Evolutionary conservation across 53 echinoderm and acorn worm species (phyloP).

Genomic region (Arbacia lixula): DNA sequence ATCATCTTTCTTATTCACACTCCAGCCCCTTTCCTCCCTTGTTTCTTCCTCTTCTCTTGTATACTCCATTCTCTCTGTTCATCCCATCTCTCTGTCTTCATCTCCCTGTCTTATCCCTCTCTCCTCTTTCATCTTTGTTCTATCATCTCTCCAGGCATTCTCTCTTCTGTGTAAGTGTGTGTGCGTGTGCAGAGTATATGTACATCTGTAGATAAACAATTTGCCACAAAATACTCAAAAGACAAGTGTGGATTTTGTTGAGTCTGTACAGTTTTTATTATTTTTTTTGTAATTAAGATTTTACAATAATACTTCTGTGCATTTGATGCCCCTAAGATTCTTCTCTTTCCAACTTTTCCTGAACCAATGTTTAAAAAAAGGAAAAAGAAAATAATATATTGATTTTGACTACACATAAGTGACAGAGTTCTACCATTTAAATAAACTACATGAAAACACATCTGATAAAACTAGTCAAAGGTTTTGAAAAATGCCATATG

Average conservation of each 20-base stretch:
- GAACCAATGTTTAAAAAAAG: constrained; percentile 29
- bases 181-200: neutral
- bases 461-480: neutral
- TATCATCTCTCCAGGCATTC: neutral
- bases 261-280: constrained; percentile 55
- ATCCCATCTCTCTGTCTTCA: neutral
- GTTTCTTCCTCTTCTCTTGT: neutral
- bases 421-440: constrained; percentile 1
- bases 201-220: neutral
- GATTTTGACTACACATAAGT: constrained; percentile 22
- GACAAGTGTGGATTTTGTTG: neutral
- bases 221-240: neutral
- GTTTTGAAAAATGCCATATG: constrained; percentile 5
- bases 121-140: neutral
- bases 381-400: constrained; percentile 26
- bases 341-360: constrained; percentile 24
- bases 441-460: constrained; percentile 10
- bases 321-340: constrained; percentile 58
- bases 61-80: neutral
- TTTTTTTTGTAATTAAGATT: constrained; percentile 57
- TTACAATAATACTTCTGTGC: constrained; percentile 64
- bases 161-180: neutral
- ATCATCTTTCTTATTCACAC: neutral
- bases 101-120: neutral
- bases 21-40: neutral